Evolutionary conservation across 2,888 invertebrate genomes (phyloP).

Genomic region (Muschampia plurimacula): DNA sequence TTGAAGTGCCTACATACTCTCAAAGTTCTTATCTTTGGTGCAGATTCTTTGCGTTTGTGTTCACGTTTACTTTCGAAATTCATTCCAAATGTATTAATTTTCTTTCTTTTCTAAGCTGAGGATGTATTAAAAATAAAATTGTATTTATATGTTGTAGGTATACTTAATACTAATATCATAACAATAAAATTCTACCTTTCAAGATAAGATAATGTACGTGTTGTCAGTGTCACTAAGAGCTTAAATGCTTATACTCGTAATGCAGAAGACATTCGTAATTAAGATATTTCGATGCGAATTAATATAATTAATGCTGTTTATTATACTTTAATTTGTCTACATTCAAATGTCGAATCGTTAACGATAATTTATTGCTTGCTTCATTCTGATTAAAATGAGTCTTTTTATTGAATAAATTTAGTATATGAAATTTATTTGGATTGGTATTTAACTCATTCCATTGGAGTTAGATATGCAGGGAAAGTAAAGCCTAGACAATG

Average conservation of each 20-base stretch:
- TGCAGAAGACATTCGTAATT: not conserved
- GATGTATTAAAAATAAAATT: not conserved
- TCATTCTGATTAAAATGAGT: not conserved
- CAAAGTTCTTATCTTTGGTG: not conserved
- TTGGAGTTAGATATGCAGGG: too few species aligned
- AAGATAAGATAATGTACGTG: not conserved
- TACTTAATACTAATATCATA: not conserved
- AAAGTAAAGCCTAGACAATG: too few species aligned
- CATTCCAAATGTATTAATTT: not conserved
- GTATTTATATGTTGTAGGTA: not conserved
- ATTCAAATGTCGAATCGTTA: slow-evolving; percentile 4
- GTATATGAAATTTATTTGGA: not conserved
- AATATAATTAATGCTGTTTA: slow-evolving; percentile 4
- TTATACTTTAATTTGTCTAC: not conserved
- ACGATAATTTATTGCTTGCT: not conserved
- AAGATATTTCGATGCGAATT: slow-evolving; percentile 1
- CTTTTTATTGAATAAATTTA: too few species aligned
- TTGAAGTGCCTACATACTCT: slow-evolving; percentile 9
- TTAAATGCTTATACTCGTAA: not conserved
- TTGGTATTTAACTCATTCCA: too few species aligned
- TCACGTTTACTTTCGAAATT: not conserved
- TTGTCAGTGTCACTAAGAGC: too few species aligned
- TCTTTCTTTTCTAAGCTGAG: not conserved
- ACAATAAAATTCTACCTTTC: not conserved
- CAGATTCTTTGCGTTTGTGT: not conserved